These are phyloP conservation scores for Pseudococcus longispinus DNA, from an alignment of 2,888 invertebrate genomes.

Conservation along the genomic window DNA sequence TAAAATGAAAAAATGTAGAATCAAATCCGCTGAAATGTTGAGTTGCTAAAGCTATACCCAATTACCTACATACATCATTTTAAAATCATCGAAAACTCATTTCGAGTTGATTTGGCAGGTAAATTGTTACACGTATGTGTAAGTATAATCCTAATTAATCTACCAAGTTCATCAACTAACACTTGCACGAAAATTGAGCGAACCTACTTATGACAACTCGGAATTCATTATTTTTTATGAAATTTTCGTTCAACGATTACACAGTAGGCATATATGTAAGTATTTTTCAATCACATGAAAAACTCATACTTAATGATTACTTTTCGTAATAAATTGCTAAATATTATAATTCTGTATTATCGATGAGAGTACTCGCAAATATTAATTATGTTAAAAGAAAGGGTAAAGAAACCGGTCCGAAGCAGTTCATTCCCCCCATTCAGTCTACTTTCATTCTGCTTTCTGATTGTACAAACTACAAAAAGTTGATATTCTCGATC, in stretches of 20 bases:
- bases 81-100: no score
- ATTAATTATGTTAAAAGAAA: constrained; percentile 43
- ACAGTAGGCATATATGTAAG: not conserved
- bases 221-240: constrained; percentile 3
- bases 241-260: not conserved
- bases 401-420: constrained; percentile 31
- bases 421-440: constrained; percentile 46
- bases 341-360: constrained; percentile 18
- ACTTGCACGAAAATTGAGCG: not conserved
- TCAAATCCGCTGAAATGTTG: no score
- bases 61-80: no score
- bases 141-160: not conserved
- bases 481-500: constrained; percentile 9
- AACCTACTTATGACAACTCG: not conserved
- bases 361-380: not conserved
- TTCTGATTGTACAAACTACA: constrained; percentile 20
- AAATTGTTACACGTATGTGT: no score
- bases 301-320: not conserved
- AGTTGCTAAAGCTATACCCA: no score
- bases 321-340: constrained; percentile 37
- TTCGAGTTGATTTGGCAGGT: not conserved
- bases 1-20: no score
- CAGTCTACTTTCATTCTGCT: constrained; percentile 47
- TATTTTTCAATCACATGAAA: not conserved
- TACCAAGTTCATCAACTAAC: not conserved